These are phyloP conservation scores for Papilio dardanus DNA, from an alignment of 1,140 invertebrate genomes.

Conservation along the genomic window DNA sequence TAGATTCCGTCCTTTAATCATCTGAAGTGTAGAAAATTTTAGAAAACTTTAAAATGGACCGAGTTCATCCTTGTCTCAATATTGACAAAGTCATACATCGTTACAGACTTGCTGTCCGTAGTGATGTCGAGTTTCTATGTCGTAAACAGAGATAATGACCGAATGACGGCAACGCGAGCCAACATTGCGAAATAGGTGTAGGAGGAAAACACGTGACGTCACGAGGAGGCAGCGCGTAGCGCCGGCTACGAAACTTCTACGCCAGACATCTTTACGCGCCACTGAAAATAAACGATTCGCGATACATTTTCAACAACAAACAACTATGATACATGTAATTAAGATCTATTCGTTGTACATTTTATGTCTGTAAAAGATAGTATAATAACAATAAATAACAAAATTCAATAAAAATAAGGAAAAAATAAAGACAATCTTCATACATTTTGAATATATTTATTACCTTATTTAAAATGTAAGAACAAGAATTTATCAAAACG, in stretches of 20 bases:
- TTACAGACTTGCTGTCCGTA: constrained; percentile 14
- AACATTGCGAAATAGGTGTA: constrained; percentile 46
- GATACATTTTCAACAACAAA: constrained; percentile 36
- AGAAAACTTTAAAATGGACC: not conserved
- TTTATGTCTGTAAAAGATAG: not conserved
- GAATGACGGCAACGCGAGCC: constrained; percentile 38
- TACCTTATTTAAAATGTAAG: constrained; percentile 13
- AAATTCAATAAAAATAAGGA: not conserved
- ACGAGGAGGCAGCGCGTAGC: constrained; percentile 38
- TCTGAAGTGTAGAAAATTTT: not conserved
- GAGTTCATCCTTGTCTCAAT: constrained; percentile 39
- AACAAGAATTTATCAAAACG: not conserved
- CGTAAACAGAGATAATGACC: constrained; percentile 38
- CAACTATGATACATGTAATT: not conserved
- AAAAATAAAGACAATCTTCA: constrained; percentile 8
- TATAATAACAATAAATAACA: not conserved
- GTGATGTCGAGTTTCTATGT: constrained; percentile 41
- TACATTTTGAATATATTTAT: constrained; percentile 27
- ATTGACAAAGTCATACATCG: constrained; percentile 23
- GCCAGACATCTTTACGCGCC: constrained; percentile 42
- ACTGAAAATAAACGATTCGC: constrained; percentile 22
- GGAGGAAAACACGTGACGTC: constrained; percentile 37
- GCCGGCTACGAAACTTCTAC: constrained; percentile 45
- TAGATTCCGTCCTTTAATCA: not conserved
- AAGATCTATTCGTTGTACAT: not conserved